These are phyloP conservation scores for Leucoptera coffeella DNA, from an alignment of 2,888 invertebrate species.

Conservation along the genomic window DNA sequence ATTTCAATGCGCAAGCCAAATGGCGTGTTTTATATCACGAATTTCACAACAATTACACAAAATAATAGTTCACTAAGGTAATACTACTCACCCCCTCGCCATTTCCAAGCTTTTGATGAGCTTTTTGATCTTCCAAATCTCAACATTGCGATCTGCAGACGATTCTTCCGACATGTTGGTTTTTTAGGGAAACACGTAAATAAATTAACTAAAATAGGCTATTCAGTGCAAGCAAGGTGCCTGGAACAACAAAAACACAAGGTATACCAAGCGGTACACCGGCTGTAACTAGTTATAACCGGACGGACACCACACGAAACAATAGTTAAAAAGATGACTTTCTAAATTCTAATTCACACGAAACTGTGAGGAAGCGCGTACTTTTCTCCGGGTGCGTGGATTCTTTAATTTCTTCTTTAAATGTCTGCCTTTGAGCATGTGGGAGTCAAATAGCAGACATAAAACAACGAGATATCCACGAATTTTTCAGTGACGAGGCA, in stretches of 20 bases:
- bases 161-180: conserved; percentile 85
- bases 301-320: conserved; percentile 36
- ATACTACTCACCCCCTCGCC: conserved; percentile 90
- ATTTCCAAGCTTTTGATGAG: conserved; percentile 99
- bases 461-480: conserved; percentile 39
- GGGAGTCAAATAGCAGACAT: conserved; percentile 44
- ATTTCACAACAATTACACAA: too few relatives aligned
- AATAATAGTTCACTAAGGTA: too few relatives aligned
- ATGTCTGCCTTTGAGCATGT: conserved; percentile 47
- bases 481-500: too few relatives aligned
- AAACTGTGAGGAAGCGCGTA: conserved; percentile 20
- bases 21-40: too few relatives aligned
- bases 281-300: conserved; percentile 45
- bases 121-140: conserved; percentile 99
- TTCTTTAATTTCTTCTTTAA: conserved; percentile 40
- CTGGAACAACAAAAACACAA: background rate
- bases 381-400: conserved; percentile 43
- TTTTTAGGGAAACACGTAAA: too few relatives aligned
- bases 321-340: conserved; percentile 14
- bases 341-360: conserved; percentile 41
- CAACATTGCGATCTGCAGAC: conserved; percentile 97
- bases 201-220: too few relatives aligned
- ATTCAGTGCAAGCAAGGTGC: too few relatives aligned
- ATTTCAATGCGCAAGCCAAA: too few relatives aligned
- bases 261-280: conserved; percentile 38